Evolutionary conservation across 2,888 invertebrate species (phyloP), one percentile per base, ranked within the genome.

Genomic region (Thelaira solivaga): DNA sequence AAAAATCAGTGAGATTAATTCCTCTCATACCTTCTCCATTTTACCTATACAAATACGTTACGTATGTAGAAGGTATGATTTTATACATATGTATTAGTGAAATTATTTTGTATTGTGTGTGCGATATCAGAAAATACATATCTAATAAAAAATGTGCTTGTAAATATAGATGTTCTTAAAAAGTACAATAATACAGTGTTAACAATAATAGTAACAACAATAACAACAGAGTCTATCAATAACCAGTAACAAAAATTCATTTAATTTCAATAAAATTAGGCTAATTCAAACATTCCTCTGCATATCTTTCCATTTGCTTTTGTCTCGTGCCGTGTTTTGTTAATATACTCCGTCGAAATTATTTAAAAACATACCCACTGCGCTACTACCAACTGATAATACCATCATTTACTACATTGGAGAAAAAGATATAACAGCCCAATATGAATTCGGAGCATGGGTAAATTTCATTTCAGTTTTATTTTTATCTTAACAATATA

Each of bases 381-480:
- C 65, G 77, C 24, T 39, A 31, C 34, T 65, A 80, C 29, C 39
- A 49, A 65, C 10, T 53, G 53, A 18, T 13, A 41, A 55, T 67
- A 67, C 26, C 45, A 55, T 43, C 26, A 65, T 29, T 34, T 45
- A 47, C 55, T 29, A 61, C 39, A 69, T 62, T 62, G 61, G 55
- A 62, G 43, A 29, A 43, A 62, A 55, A 55, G 22, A 67, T 26
- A 82, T 80, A 83, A 83, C 81, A 80, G 82, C 82, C 83, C 84
- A 86, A 84, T 84, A 89, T 89, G 89, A 89, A 89, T 85, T 88
- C 89, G 77, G 89, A 89, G 85, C 89, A 89, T 86, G 89, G 89
- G 89, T 89, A 89, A 85, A 82, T 81, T 34, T 55, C 29, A 64
- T 22, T 71, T 18, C 36, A 20, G 57, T 55, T 41, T 53, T 47